Conservation (phyloP, 2,888 invertebrate species). For the Aleiodes testaceus region DNA sequence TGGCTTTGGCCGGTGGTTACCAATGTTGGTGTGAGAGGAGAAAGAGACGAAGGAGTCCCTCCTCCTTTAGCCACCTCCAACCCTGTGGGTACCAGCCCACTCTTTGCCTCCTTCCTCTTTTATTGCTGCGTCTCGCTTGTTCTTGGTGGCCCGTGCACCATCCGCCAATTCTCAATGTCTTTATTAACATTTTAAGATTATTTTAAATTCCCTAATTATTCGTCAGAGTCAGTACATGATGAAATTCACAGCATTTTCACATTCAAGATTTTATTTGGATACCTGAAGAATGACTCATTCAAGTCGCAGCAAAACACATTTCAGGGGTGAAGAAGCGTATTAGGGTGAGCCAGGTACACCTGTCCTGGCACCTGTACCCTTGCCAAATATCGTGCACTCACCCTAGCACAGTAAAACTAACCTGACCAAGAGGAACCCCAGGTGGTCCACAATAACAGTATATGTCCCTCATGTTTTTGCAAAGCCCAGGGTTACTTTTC, state of each 20-base stretch:
- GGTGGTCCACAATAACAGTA: conserved; percentile 37
- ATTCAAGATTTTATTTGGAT: background rate
- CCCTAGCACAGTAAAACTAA: conserved; percentile 24
- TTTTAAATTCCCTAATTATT: conserved; percentile 26
- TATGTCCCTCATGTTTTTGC: conserved; percentile 32
- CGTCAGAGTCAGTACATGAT: no score
- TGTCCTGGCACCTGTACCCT: conserved; percentile 36
- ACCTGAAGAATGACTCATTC: conserved; percentile 21
- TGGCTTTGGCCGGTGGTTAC: conserved; percentile 20
- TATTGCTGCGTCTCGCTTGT: conserved; percentile 21
- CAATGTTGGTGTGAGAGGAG: conserved; percentile 46
- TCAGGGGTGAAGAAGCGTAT: background rate
- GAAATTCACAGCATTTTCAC: no score
- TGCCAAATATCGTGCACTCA: conserved; percentile 5
- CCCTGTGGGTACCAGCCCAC: conserved; percentile 72
- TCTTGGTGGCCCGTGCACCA: background rate
- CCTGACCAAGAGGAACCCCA: conserved; percentile 24
- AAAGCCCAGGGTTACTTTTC: conserved; percentile 27
- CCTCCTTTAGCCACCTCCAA: conserved; percentile 72
- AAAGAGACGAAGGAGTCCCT: conserved; percentile 68
- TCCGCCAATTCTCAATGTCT: background rate
- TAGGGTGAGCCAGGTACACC: conserved; percentile 34
- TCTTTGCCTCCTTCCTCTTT: conserved; percentile 33
- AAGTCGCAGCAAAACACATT: conserved; percentile 3
- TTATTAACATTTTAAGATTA: background rate